phyloP scores from a whole-genome alignment of 1,140 invertebrate genomes.

The Caenorhabditis inopinata region DNA sequence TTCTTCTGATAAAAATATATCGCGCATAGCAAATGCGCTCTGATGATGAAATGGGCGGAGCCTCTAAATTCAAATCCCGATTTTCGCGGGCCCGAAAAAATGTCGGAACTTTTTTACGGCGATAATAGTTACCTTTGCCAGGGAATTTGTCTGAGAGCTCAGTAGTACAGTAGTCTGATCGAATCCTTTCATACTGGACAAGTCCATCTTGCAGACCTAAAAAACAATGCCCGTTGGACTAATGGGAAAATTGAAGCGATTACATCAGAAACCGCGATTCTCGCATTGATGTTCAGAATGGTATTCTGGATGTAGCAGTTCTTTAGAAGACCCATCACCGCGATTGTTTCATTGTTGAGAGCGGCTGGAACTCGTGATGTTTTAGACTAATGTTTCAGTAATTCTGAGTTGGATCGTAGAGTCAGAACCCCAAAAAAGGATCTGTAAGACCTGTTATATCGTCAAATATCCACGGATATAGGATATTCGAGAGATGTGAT shows the following conservation, averaged over 20 bases:
- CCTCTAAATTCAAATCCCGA: too few species aligned
- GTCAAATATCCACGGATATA: too few species aligned
- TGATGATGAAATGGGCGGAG: too few species aligned
- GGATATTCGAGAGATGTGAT: too few species aligned
- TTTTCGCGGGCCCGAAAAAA: too few species aligned
- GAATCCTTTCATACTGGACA: conserved; percentile 15
- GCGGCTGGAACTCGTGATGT: not conserved
- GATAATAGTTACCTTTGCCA: not conserved
- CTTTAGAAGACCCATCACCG: not conserved
- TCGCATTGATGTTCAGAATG: conserved; percentile 13
- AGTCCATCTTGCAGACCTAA: conserved; percentile 15
- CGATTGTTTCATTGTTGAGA: not conserved
- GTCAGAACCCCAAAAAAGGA: too few species aligned
- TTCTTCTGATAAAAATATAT: too few species aligned
- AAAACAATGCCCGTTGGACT: not conserved
- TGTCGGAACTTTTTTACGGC: too few species aligned
- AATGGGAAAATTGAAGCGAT: not conserved
- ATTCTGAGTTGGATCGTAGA: too few species aligned
- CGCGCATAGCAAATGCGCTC: too few species aligned
- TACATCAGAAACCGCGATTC: conserved; percentile 20
- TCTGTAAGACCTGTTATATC: too few species aligned
- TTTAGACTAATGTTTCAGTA: not conserved
- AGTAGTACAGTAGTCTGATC: not conserved
- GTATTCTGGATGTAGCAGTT: conserved; percentile 16
- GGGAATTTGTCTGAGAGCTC: conserved; percentile 3